These are phyloP conservation scores for Perithous albicinctus DNA, from an alignment of 2,888 invertebrate genomes.

Conservation along the genomic window DNA sequence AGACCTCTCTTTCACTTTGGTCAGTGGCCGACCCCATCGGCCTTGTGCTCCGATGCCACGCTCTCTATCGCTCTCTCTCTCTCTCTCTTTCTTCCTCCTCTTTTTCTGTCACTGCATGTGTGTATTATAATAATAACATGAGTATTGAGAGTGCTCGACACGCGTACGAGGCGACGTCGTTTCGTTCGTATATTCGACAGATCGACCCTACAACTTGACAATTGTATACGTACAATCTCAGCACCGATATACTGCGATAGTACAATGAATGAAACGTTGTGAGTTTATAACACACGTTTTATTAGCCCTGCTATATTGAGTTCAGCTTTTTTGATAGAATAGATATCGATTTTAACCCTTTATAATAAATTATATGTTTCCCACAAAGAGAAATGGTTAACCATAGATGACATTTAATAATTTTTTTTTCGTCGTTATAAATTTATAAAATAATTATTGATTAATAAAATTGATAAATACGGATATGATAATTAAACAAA, in stretches of 20 bases:
- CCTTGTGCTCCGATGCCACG: slow-evolving; percentile 47
- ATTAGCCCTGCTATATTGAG: neutral
- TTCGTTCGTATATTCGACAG: slow-evolving; percentile 47
- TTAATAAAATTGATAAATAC: too few species aligned
- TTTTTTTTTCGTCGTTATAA: too few species aligned
- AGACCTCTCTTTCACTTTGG: slow-evolving; percentile 52
- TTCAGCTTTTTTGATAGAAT: neutral
- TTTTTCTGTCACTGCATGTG: neutral
- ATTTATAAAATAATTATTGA: too few species aligned
- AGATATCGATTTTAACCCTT: neutral
- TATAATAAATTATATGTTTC: neutral
- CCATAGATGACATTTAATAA: too few species aligned
- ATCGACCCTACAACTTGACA: slow-evolving; percentile 44
- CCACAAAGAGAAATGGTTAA: too few species aligned
- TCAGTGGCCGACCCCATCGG: slow-evolving; percentile 62
- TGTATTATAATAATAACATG: neutral
- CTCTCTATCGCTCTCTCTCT: too few species aligned
- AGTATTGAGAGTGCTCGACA: slow-evolving; percentile 17
- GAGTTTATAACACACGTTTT: neutral
- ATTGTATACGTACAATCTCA: neutral
- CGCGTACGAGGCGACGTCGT: slow-evolving; percentile 53
- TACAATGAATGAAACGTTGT: neutral
- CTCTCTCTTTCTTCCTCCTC: too few species aligned
- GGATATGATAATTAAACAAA: too few species aligned
- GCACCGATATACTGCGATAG: neutral